Evolutionary conservation across 1,140 invertebrate genomes (phyloP).

Genomic region (Meteorus sp.): DNA sequence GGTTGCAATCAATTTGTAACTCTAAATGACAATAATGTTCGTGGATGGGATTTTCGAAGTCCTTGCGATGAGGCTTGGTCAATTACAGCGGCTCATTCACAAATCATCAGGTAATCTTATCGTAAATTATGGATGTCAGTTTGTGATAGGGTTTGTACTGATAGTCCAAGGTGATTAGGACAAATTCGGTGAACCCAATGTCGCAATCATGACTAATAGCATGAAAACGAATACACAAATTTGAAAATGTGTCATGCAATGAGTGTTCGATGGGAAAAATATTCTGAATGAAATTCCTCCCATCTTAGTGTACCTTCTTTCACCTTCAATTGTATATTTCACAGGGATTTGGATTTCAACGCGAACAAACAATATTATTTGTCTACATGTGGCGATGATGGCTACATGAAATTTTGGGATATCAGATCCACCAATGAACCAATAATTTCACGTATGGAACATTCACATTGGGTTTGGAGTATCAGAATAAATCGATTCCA

Average conservation of each 20-base stretch:
- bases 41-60: constrained; percentile 83
- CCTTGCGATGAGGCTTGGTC: constrained; percentile 74
- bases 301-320: too few relatives aligned
- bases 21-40: constrained; percentile 80
- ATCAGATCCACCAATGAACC: constrained; percentile 79
- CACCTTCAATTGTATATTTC: constrained; percentile 20
- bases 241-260: too few relatives aligned
- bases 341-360: constrained; percentile 92
- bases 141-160: too few relatives aligned
- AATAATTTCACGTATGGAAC: constrained; percentile 80
- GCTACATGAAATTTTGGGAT: constrained; percentile 94
- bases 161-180: too few relatives aligned
- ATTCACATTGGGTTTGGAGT: constrained; percentile 97
- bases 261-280: too few relatives aligned
- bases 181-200: too few relatives aligned
- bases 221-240: too few relatives aligned
- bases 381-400: constrained; percentile 94
- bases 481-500: constrained; percentile 95
- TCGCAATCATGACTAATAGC: too few relatives aligned
- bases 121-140: not conserved
- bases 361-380: constrained; percentile 94
- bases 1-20: constrained; percentile 82
- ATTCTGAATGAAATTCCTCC: too few relatives aligned
- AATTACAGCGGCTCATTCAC: constrained; percentile 85
- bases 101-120: constrained; percentile 68